Conservation (phyloP, 2,888 invertebrate genomes). For the Chloroclysta siterata region DNA sequence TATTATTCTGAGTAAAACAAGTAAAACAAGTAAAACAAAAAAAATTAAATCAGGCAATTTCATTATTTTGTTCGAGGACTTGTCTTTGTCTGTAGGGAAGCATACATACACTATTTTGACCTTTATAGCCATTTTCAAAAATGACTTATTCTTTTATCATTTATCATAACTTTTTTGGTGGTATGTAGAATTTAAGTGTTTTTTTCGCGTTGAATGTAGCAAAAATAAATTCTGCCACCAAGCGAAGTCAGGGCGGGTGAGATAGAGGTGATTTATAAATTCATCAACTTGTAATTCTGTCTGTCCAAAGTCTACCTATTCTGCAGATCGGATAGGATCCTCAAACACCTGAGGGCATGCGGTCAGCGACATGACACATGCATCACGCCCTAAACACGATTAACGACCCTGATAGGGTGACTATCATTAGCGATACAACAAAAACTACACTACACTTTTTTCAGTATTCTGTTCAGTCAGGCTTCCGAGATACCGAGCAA, state of each 20-base stretch:
- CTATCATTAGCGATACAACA: slow-evolving; percentile 25
- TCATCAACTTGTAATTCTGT: background rate
- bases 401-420: slow-evolving; percentile 60
- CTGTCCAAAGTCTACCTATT: slow-evolving; percentile 4
- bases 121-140: too few relatives aligned
- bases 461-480: too few relatives aligned
- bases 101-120: too few relatives aligned
- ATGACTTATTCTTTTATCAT: too few relatives aligned
- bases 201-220: too few relatives aligned
- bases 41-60: slow-evolving; percentile 20
- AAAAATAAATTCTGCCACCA: too few relatives aligned
- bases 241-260: too few relatives aligned
- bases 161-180: too few relatives aligned
- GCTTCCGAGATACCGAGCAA: too few relatives aligned
- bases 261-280: background rate
- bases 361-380: slow-evolving; percentile 65
- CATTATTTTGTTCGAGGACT: background rate
- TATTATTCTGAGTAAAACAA: slow-evolving; percentile 25
- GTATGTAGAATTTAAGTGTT: too few relatives aligned
- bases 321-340: slow-evolving; percentile 34
- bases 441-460: background rate
- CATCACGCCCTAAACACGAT: slow-evolving; percentile 69
- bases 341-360: slow-evolving; percentile 53
- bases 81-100: background rate
- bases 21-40: slow-evolving; percentile 21